Base-by-base conservation (phyloP, 2,113 vertebrate genomes). In the Erythrocebus patas region DNA sequence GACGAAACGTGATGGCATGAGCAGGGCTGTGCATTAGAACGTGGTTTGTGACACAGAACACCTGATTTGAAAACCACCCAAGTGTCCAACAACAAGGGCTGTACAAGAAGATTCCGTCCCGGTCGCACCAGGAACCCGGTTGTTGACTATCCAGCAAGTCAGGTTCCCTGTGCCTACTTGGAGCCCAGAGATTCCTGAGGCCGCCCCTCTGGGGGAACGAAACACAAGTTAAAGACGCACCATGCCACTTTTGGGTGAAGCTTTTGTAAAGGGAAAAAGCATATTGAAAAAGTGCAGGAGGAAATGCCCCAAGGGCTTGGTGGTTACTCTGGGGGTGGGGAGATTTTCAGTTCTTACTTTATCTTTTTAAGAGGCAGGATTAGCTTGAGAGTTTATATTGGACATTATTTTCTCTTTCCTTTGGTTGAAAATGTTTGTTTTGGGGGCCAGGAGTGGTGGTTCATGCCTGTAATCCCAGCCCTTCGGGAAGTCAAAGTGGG, bases 341-440 rank as follows among this genome's bases (percentile, higher is more conserved):
- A 27, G 6, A 83, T 30, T 98, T 96, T 96, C 96, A 89, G 95
- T 96, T 97, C 95, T 96, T 93, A 6, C 55, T 96, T 95, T 57
- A 64, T 27, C 12, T 64, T 30, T 45, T 87, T 73, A 59, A 70
- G 90, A 93, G n/a, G 22, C 68, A 17, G 86, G 48, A 64, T 88
- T 16, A 40, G 43, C 43, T 57, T 64, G 79, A 76, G 38, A 68
- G 27, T 79, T 52, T 52, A 32, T 16, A 64, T 7, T 20, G n/a
- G 43, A 6, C 38, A 45, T 32, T 40, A 16, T 80, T 30, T 73
- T 55, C n/a, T 64, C 3, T 35, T 3, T 16, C 25, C 59, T 10
- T 61, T 61, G 59, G 25, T 61, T 61, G 23, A 61, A 61, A 61
- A 61, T 61, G 59, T 61, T 61, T 27, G 59, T 61, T 61, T 27